phyloP scores from a whole-genome alignment of 2,888 invertebrate species.

The Anorthoa munda region DNA sequence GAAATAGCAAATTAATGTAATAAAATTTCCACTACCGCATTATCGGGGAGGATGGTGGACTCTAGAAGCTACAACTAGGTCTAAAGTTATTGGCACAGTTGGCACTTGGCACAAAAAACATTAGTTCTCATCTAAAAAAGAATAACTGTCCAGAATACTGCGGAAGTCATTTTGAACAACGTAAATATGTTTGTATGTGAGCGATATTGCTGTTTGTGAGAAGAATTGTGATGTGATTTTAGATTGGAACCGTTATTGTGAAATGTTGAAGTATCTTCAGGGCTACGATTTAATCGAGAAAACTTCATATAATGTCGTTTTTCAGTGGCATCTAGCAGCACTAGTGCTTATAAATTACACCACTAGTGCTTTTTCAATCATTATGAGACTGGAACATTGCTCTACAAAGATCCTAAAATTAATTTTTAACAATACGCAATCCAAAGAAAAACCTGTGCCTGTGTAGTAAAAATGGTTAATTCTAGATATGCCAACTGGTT shows the following conservation, averaged over 20 bases:
- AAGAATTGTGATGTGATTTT: constrained; percentile 49
- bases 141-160: constrained; percentile 72
- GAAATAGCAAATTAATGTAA: constrained; percentile 72
- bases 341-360: too few species aligned
- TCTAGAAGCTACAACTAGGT: constrained; percentile 76
- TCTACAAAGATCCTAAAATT: too few species aligned
- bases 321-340: too few species aligned
- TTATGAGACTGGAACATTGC: too few species aligned
- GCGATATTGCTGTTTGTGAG: constrained; percentile 59
- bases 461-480: not conserved
- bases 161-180: constrained; percentile 74
- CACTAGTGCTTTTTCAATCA: too few species aligned
- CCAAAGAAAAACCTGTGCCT: not conserved
- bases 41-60: constrained; percentile 66
- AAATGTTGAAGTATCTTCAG: constrained; percentile 12
- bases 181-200: constrained; percentile 69
- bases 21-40: constrained; percentile 69
- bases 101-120: constrained; percentile 73
- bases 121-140: constrained; percentile 72
- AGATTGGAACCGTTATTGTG: constrained; percentile 27
- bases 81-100: constrained; percentile 78
- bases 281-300: not conserved
- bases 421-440: too few species aligned
- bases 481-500: not conserved
- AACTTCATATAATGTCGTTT: too few species aligned